A percentile compares a stretch with the other conserved stretches of the same genome.
phyloP scores from a whole-genome alignment of 1,140 invertebrate species.

The Panulirus ornatus region DNA sequence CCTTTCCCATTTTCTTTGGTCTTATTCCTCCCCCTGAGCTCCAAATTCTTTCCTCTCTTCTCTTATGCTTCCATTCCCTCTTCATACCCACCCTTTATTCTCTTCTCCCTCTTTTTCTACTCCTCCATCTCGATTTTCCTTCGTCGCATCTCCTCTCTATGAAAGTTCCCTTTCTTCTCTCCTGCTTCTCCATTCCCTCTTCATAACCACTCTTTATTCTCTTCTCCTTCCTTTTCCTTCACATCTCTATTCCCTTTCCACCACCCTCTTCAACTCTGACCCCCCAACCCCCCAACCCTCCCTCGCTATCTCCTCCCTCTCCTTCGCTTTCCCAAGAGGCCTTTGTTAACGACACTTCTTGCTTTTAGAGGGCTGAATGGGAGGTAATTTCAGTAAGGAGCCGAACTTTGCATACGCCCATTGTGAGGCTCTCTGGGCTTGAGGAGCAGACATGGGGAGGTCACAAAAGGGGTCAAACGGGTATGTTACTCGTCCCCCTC shows the following conservation, averaged over 20 bases:
- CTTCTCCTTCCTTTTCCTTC: not conserved
- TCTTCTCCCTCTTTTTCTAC: not conserved
- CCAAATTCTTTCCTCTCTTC: too few species aligned
- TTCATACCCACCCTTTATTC: too few species aligned
- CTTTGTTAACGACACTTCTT: not conserved
- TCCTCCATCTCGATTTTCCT: not conserved
- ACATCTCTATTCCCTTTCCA: not conserved
- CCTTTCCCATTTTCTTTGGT: too few species aligned
- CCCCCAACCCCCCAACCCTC: not conserved
- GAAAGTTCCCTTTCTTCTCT: too few species aligned
- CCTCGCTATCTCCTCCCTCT: not conserved
- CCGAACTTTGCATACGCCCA: not conserved
- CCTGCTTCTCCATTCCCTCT: not conserved
- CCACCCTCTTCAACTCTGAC: too few species aligned
- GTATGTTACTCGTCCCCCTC: too few species aligned
- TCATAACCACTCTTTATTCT: not conserved
- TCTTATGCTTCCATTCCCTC: too few species aligned
- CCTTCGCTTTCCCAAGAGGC: not conserved
- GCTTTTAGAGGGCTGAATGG: not conserved
- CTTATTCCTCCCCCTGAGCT: too few species aligned
- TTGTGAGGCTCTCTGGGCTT: not conserved
- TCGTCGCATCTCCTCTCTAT: too few species aligned
- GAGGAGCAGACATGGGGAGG: not conserved
- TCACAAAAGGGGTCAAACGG: not conserved
- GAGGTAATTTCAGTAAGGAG: constrained; percentile 15